phyloP scores from a whole-genome alignment of 2,113 vertebrate genomes.

The Trichomycterus rosablanca region DNA sequence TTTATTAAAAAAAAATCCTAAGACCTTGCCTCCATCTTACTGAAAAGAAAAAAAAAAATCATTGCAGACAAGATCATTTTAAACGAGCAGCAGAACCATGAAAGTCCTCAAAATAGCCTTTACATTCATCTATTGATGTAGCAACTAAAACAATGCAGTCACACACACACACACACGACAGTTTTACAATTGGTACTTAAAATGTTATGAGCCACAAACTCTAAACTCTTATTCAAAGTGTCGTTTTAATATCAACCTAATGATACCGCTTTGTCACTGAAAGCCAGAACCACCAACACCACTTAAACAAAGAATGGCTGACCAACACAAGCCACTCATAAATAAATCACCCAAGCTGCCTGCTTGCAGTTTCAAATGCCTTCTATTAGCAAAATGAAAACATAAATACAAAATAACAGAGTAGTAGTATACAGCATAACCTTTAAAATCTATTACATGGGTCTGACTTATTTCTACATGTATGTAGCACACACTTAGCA shows the following conservation, averaged over 20 bases:
- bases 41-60: too few species aligned
- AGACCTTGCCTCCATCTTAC: too few species aligned
- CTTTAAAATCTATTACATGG: conserved; percentile 9
- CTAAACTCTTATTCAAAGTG: conserved; percentile 18
- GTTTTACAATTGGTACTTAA: conserved; percentile 3
- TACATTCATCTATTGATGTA: conserved; percentile 2
- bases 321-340: conserved; percentile 7
- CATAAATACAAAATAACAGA: background rate
- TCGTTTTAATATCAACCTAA: conserved; percentile 3
- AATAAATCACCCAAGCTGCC: conserved; percentile 1
- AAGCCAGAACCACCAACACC: background rate
- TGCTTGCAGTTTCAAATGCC: background rate
- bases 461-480: conserved; percentile 31
- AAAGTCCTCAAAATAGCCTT: background rate
- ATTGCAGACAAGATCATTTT: background rate
- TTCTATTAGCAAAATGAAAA: conserved; percentile 6
- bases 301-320: background rate
- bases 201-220: conserved; percentile 19
- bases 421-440: background rate
- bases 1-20: too few species aligned
- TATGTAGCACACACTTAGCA: too few species aligned
- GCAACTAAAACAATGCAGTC: background rate
- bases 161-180: background rate
- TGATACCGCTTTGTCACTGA: conserved; percentile 13
- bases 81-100: background rate